These are phyloP conservation scores for Chrysolina oricalcia DNA, from an alignment of 2,888 invertebrate species.

Conservation along the genomic window DNA sequence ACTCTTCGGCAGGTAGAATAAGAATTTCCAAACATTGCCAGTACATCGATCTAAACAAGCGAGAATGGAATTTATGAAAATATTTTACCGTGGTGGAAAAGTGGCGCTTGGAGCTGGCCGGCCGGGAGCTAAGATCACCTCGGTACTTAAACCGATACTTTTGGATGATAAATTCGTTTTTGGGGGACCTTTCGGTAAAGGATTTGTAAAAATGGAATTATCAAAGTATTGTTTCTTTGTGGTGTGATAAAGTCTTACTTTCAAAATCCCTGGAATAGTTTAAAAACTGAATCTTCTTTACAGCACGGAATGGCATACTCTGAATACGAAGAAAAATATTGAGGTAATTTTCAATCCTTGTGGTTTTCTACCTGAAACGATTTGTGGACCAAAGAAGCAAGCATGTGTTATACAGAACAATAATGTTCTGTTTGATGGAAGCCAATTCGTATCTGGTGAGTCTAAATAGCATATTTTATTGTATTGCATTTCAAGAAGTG, in stretches of 20 bases:
- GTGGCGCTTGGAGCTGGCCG: too few relatives aligned
- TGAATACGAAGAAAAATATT: not conserved
- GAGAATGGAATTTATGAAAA: too few relatives aligned
- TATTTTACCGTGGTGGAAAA: too few relatives aligned
- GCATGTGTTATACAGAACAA: not conserved
- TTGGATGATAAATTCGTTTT: too few relatives aligned
- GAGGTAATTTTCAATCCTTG: conserved; percentile 9
- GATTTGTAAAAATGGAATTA: too few relatives aligned
- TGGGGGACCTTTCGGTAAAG: too few relatives aligned
- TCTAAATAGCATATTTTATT: not conserved
- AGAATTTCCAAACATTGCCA: too few relatives aligned
- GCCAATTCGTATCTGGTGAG: not conserved
- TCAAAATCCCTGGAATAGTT: not conserved
- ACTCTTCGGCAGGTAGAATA: too few relatives aligned
- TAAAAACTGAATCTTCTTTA: not conserved
- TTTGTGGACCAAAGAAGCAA: not conserved
- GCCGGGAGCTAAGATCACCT: too few relatives aligned
- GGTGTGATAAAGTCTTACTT: not conserved
- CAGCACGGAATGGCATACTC: not conserved
- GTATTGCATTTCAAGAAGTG: too few relatives aligned
- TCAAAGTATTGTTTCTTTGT: not conserved
- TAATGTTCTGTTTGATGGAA: not conserved
- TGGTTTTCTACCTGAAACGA: not conserved
- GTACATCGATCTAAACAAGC: too few relatives aligned
- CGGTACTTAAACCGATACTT: too few relatives aligned